These are phyloP conservation scores for Drosophila grimshawi DNA, from an alignment of 1,140 invertebrate genomes.

Conservation along the genomic window DNA sequence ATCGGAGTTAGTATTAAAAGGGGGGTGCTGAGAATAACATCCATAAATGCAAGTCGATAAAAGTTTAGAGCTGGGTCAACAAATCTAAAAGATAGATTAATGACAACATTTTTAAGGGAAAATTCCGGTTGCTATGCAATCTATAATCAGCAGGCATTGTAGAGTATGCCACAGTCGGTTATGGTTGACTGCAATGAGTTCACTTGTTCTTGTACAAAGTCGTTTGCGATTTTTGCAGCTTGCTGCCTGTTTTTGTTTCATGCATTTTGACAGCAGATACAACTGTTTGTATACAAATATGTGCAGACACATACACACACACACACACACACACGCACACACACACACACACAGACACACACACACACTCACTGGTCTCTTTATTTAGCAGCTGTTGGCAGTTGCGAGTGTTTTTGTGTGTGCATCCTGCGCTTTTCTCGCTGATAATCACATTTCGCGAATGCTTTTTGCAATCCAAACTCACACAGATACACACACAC, in stretches of 20 bases:
- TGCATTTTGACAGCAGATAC: constrained; percentile 38
- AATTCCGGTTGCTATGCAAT: too few species aligned
- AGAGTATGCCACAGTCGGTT: too few species aligned
- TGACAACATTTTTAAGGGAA: too few species aligned
- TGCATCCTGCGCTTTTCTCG: constrained; percentile 12
- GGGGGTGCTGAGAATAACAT: too few species aligned
- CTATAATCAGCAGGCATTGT: too few species aligned
- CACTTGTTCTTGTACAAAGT: constrained; percentile 17
- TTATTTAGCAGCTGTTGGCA: constrained; percentile 73
- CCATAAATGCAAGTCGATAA: too few species aligned
- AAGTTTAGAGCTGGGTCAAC: too few species aligned
- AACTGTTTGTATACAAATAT: background rate
- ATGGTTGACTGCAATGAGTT: too few species aligned
- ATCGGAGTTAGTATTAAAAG: too few species aligned
- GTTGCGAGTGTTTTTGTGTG: constrained; percentile 1
- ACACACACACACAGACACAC: constrained; percentile 8
- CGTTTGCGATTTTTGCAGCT: constrained; percentile 33
- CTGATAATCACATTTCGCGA: constrained; percentile 81
- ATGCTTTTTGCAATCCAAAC: constrained; percentile 58
- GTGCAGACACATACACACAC: constrained; percentile 4
- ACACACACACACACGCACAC: constrained; percentile 4
- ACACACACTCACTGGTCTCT: constrained; percentile 27
- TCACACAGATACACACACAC: constrained; percentile 7
- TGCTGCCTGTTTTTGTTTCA: constrained; percentile 40
- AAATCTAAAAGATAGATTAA: too few species aligned